A percentile compares a stretch with the other conserved stretches of the same genome.
Conservation (phyloP, 2,797 vertebrate genomes). For the Pterois miles region DNA sequence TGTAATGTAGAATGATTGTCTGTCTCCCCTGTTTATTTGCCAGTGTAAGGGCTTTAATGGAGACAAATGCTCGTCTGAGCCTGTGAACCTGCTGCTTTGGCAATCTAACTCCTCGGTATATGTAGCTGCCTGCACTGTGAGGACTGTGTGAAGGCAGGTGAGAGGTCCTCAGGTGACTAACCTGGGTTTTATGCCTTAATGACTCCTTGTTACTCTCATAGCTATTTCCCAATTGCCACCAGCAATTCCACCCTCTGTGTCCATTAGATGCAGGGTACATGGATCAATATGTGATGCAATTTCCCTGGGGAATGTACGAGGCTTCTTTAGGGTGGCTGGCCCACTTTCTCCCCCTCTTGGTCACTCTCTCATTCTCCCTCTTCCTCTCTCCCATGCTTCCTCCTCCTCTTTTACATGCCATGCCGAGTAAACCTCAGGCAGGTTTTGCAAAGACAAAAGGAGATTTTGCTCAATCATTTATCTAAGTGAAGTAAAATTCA, state of each 20-base stretch:
- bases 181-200: constrained; percentile 78
- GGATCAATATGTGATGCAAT: constrained; percentile 79
- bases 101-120: constrained; percentile 36
- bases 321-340: constrained; percentile 57
- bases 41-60: constrained; percentile 72
- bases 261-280: constrained; percentile 72
- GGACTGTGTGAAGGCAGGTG: constrained; percentile 56
- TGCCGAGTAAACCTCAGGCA: constrained; percentile 47
- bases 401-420: constrained; percentile 11
- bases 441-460: constrained; percentile 42
- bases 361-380: not conserved
- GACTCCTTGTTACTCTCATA: constrained; percentile 79
- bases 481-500: constrained; percentile 46
- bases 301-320: constrained; percentile 64
- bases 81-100: constrained; percentile 54
- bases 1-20: constrained; percentile 82
- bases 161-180: constrained; percentile 74
- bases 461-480: constrained; percentile 52
- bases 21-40: constrained; percentile 81
- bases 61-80: constrained; percentile 78
- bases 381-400: not conserved
- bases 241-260: constrained; percentile 70
- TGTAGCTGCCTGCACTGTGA: constrained; percentile 20
- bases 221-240: constrained; percentile 77
- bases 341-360: constrained; percentile 34